A percentile compares a stretch with the other conserved stretches of the same genome.
These are phyloP conservation scores for Microctenopoma stevenorrisi DNA, from an alignment of 2,797 vertebrate genomes.

Conservation along the genomic window DNA sequence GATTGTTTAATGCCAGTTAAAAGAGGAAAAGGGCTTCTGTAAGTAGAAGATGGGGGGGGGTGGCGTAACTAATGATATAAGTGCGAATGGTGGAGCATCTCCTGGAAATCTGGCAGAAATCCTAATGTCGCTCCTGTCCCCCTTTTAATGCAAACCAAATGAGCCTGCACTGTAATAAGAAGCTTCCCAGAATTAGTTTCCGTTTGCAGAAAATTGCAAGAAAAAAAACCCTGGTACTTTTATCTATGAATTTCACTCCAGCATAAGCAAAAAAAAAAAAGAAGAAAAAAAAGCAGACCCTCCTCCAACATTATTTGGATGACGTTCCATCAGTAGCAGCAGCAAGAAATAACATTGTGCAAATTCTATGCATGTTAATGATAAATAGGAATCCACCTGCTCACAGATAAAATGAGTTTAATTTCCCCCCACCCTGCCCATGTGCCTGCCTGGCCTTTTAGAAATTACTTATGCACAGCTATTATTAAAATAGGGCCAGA, in stretches of 20 bases:
- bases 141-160: slow-evolving; percentile 99
- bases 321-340: slow-evolving; percentile 97
- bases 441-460: slow-evolving; percentile 98
- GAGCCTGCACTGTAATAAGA: slow-evolving; percentile 97
- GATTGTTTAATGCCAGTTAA: slow-evolving; percentile 80
- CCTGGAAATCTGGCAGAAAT: slow-evolving; percentile 98
- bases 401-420: slow-evolving; percentile 99
- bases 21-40: slow-evolving; percentile 64
- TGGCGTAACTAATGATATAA: slow-evolving; percentile 92
- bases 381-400: slow-evolving; percentile 99
- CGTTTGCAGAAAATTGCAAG: slow-evolving; percentile 99
- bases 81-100: slow-evolving; percentile 90
- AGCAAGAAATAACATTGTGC: slow-evolving; percentile 99
- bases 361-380: slow-evolving; percentile 99
- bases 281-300: slow-evolving; percentile 62
- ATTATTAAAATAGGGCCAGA: slow-evolving; percentile 99
- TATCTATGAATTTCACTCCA: slow-evolving; percentile 99
- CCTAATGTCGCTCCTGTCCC: slow-evolving; percentile 97
- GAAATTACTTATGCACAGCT: slow-evolving; percentile 99
- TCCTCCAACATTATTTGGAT: slow-evolving; percentile 99
- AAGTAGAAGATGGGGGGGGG: slow-evolving; percentile 36
- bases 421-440: slow-evolving; percentile 89
- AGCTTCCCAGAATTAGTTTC: slow-evolving; percentile 99
- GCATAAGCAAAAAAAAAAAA: slow-evolving; percentile 94
- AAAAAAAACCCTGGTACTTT: slow-evolving; percentile 89